Evolutionary conservation across 92 coral and sea anemone genomes (phyloP).

Genomic region (Phenganax subtilis): DNA sequence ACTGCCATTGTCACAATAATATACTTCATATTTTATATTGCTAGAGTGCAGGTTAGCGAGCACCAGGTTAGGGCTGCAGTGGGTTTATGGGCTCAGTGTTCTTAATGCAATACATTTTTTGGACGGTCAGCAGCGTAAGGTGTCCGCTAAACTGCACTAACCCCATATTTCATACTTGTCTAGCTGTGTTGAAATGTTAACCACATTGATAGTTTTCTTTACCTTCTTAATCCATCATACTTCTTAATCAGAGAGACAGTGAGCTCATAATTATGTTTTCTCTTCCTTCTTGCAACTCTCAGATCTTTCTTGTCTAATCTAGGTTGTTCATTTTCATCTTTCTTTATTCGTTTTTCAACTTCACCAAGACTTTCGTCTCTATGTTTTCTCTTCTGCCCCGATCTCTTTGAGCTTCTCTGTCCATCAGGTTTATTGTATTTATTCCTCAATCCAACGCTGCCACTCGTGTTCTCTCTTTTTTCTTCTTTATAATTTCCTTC

Average conservation of each 20-base stretch:
- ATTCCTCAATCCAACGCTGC: not conserved
- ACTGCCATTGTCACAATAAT: no score
- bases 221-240: conserved; percentile 41
- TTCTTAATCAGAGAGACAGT: conserved; percentile 24
- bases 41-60: no score
- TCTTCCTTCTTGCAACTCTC: conserved; percentile 35
- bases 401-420: not conserved
- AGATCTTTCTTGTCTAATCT: conserved; percentile 38
- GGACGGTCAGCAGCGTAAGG: no score
- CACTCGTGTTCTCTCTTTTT: not conserved
- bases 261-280: conserved; percentile 41
- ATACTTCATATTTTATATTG: no score
- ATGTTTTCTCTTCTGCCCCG: not conserved
- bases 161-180: no score
- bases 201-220: not conserved
- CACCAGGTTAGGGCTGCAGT: no score
- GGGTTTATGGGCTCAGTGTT: no score
- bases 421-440: not conserved
- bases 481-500: not conserved
- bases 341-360: conserved; percentile 12
- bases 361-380: conserved; percentile 11
- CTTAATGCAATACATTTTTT: no score
- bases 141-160: no score
- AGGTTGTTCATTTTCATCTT: conserved; percentile 42
- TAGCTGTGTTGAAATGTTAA: no score